These are phyloP conservation scores for Euwallacea similis DNA, from an alignment of 1,140 invertebrate species.

Conservation along the genomic window DNA sequence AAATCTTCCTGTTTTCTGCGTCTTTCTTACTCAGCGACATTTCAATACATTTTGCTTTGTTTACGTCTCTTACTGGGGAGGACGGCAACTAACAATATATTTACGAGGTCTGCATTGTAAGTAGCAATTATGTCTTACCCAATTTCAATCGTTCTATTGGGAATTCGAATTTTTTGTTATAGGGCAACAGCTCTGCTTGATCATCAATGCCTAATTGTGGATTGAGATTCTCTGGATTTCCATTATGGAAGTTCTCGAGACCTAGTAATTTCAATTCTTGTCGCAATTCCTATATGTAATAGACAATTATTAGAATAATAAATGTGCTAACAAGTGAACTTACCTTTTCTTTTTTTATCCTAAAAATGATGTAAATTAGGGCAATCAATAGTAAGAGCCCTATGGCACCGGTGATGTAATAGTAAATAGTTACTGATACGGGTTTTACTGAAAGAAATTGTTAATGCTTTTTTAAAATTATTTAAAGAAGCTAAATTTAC, in stretches of 20 bases:
- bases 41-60: too few relatives aligned
- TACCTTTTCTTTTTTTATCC: conserved; percentile 63
- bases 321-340: conserved; percentile 21
- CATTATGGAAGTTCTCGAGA: conserved; percentile 76
- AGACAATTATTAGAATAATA: not conserved
- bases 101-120: too few relatives aligned
- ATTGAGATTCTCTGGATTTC: conserved; percentile 79
- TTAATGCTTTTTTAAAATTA: conserved; percentile 6
- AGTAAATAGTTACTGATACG: conserved; percentile 22
- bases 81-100: too few relatives aligned
- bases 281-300: conserved; percentile 56
- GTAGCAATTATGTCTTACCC: too few relatives aligned
- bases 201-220: conserved; percentile 88
- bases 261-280: conserved; percentile 68
- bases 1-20: too few relatives aligned
- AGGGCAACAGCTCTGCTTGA: conserved; percentile 89
- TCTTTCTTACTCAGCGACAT: too few relatives aligned
- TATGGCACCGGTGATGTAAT: conserved; percentile 57
- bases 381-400: conserved; percentile 55
- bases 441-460: conserved; percentile 26
- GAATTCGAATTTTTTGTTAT: conserved; percentile 89
- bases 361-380: conserved; percentile 59
- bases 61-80: too few relatives aligned
- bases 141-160: conserved; percentile 80
- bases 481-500: conserved; percentile 40